phyloP scores from a whole-genome alignment of 1,140 invertebrate genomes.

The Conus betulinus region DNA sequence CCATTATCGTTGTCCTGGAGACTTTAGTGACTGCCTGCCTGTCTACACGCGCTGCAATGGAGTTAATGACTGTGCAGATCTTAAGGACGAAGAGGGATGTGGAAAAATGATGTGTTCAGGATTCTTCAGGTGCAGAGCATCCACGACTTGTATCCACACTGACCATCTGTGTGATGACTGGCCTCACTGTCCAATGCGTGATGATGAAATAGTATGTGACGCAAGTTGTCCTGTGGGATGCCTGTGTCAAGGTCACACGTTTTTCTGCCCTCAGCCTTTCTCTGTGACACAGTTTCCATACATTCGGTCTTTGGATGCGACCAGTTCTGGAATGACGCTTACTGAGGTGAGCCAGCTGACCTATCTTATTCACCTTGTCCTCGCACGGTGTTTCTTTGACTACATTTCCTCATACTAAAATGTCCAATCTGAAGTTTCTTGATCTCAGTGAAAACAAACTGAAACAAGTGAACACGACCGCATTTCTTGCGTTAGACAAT shows the following conservation, averaged over 20 bases:
- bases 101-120: not conserved
- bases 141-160: not conserved
- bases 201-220: slow-evolving; percentile 39
- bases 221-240: slow-evolving; percentile 46
- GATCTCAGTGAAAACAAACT: slow-evolving; percentile 37
- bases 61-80: not conserved
- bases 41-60: slow-evolving; percentile 12
- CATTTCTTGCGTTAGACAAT: slow-evolving; percentile 4
- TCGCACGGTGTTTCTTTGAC: not conserved
- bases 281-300: not conserved
- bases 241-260: slow-evolving; percentile 7
- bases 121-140: not conserved
- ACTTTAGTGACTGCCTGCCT: not conserved
- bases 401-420: not conserved
- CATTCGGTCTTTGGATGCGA: not conserved
- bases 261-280: slow-evolving; percentile 3
- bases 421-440: not conserved
- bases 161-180: slow-evolving; percentile 24
- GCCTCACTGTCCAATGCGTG: slow-evolving; percentile 32
- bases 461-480: not conserved
- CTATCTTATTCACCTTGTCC: not conserved
- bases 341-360: not conserved
- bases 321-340: not conserved
- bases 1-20: not conserved
- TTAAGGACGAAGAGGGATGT: not conserved